Evolutionary conservation across 1,140 invertebrate genomes (phyloP).

Genomic region (Spodoptera litura): DNA sequence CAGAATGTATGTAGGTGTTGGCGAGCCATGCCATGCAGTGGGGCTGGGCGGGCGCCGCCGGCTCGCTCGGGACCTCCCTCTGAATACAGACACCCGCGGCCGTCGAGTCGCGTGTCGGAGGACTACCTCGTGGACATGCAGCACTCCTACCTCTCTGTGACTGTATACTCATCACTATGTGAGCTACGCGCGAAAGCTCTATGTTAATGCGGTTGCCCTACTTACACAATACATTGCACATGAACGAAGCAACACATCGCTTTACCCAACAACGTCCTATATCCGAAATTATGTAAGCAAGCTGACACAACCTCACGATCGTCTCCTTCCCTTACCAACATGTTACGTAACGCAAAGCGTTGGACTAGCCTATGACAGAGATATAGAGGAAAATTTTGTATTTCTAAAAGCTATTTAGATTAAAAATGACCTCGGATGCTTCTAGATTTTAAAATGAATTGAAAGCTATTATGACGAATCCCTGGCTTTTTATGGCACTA

Average conservation of each 20-base stretch:
- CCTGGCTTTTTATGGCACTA: constrained; percentile 56
- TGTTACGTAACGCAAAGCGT: constrained; percentile 50
- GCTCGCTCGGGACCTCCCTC: constrained; percentile 51
- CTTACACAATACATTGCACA: constrained; percentile 58
- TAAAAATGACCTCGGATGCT: constrained; percentile 49
- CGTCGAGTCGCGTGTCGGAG: constrained; percentile 37
- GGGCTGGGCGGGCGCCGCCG: constrained; percentile 14
- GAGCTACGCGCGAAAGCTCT: constrained; percentile 72
- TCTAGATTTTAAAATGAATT: constrained; percentile 43
- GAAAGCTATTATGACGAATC: constrained; percentile 54
- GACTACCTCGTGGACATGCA: constrained; percentile 57
- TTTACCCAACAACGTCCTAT: constrained; percentile 57
- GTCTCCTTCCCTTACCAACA: constrained; percentile 42
- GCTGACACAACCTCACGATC: constrained; percentile 45
- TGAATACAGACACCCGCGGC: constrained; percentile 71
- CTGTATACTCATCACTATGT: constrained; percentile 68
- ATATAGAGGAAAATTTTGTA: constrained; percentile 48
- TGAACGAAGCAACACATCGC: constrained; percentile 76
- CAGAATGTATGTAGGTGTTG: constrained; percentile 58
- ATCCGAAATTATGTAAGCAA: constrained; percentile 56
- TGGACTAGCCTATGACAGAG: constrained; percentile 50
- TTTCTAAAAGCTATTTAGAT: constrained; percentile 57
- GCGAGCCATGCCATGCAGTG: constrained; percentile 48
- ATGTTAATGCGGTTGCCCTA: constrained; percentile 54
- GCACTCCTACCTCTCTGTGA: constrained; percentile 66